Base-by-base conservation (phyloP, 2,797 vertebrate species). In the Diplodus sargus region DNA sequence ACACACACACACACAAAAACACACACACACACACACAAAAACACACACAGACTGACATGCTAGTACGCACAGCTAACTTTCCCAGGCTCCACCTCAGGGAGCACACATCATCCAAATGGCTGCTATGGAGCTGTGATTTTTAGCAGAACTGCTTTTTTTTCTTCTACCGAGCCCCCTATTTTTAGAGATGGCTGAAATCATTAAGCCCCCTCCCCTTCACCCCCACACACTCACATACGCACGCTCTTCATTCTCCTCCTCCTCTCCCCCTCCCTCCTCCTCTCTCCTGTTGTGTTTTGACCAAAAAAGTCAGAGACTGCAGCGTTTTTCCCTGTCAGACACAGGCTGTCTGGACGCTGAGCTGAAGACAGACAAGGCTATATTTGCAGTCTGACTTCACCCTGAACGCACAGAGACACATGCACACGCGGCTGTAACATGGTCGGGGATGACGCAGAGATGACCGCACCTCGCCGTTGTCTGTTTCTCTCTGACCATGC, bases 21-120 rank as follows among this genome's bases (percentile, higher is more conserved):
- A 72, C 58, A 43, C 66, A 59, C 54, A 65, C 60, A 64, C 51
- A 51, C 61, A 43, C 45, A 57, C 53, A 78, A 25, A 54, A 72
- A 71, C 57, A 70, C 60, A 52, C 64, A 61, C 66, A 20, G 7
- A 74, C 68, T 39, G 60, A 74, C 77, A 85, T 58, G 56, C 77
- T 78, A 58, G 56, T 63, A 53, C 14, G 51, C 78, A 71, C 58
- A 70, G 70, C 76, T 64, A 74, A 65, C 83, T 92, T 94, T 94
- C 92, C 92, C 94, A 93, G 93, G 94, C 92, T 91, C 90, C 90
- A 93, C 92, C 93, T 89, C 89, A 85, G 85, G 91, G 90, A 90
- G 81, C 80, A 72, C 89, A 90, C 83, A 57, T 91, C 87, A 91
- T 87, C 78, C 88, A 92, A 92, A 90, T 86, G 87, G 79, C 91